Percentiles rank a stretch among this genome's conserved stretches.
Evolutionary conservation across 2,113 vertebrate species (phyloP).

Genomic region (Channa maculata): DNA sequence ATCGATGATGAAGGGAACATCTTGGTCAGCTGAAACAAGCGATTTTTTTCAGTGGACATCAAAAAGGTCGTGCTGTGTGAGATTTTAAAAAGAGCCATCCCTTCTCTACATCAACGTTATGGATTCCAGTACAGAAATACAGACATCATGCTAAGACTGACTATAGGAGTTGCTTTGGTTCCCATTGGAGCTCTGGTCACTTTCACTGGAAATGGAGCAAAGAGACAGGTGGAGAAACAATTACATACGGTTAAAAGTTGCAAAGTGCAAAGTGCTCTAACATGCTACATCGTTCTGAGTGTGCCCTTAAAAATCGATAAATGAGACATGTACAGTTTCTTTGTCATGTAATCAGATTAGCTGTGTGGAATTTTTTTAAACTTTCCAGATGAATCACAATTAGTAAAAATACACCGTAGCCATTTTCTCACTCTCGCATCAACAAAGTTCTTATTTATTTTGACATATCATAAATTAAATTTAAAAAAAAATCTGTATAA

Average conservation of each 20-base stretch:
- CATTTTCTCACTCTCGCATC: too few species aligned
- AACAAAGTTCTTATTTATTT: not conserved
- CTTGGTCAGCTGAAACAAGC: not conserved
- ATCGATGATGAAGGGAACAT: conserved; percentile 1
- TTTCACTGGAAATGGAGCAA: conserved; percentile 86
- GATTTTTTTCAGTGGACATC: conserved; percentile 14
- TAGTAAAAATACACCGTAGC: too few species aligned
- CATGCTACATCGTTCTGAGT: too few species aligned
- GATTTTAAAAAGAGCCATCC: conserved; percentile 8
- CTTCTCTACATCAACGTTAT: conserved; percentile 23
- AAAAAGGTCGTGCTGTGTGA: conserved; percentile 29
- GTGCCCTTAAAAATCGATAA: too few species aligned
- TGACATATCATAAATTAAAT: not conserved
- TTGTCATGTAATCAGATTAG: too few species aligned
- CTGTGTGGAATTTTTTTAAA: too few species aligned
- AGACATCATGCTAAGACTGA: conserved; percentile 87
- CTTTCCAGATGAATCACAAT: too few species aligned
- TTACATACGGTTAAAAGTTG: too few species aligned
- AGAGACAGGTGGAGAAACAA: not conserved
- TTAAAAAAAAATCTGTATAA: too few species aligned
- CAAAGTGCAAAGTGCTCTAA: too few species aligned
- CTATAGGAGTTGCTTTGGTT: conserved; percentile 98
- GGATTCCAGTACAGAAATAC: conserved; percentile 7
- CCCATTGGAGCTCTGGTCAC: conserved; percentile 98
- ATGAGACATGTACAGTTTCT: too few species aligned